Conservation (phyloP, 2,113 vertebrate genomes). For the Neomonachus schauinslandi region DNA sequence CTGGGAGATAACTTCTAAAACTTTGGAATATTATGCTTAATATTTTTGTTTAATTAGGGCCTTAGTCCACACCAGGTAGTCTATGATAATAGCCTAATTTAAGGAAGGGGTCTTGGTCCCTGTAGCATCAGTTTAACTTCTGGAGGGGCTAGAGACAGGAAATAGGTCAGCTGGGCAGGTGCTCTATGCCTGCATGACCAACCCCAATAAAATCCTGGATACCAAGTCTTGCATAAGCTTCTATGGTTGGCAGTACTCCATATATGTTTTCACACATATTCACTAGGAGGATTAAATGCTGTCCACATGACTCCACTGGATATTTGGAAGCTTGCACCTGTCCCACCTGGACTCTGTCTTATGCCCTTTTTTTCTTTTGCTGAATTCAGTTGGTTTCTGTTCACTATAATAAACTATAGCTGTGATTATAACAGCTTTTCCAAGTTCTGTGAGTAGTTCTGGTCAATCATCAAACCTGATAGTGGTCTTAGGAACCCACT, state of each 20-base stretch:
- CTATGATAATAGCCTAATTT: background rate
- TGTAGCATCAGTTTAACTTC: background rate
- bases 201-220: background rate
- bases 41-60: background rate
- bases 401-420: background rate
- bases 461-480: background rate
- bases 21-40: background rate
- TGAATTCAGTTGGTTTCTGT: background rate
- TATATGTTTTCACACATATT: too few species aligned
- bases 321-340: background rate
- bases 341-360: background rate
- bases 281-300: background rate
- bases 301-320: background rate
- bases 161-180: background rate
- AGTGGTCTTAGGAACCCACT: background rate
- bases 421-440: background rate
- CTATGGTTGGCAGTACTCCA: background rate
- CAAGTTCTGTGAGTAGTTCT: background rate
- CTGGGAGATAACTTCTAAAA: background rate
- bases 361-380: background rate
- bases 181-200: accelerated
- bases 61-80: background rate
- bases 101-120: background rate
- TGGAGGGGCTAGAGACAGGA: background rate
- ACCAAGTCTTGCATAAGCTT: background rate